phyloP scores from a whole-genome alignment of 2,888 invertebrate species.

The Dinocampus coccinellae region DNA sequence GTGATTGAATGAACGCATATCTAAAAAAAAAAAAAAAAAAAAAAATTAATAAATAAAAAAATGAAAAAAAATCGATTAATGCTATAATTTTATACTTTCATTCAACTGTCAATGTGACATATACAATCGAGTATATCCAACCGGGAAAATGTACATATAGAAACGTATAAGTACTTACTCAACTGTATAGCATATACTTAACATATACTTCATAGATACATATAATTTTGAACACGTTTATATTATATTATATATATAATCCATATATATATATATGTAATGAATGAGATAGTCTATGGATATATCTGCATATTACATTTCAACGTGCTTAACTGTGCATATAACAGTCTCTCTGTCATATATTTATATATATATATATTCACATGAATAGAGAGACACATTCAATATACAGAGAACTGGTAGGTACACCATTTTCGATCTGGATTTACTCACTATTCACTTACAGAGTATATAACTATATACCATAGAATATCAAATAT shows the following conservation, averaged over 20 bases:
- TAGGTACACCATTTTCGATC: constrained; percentile 15
- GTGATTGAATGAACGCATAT: neutral
- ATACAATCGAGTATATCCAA: neutral
- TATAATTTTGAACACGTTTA: neutral
- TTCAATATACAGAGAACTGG: constrained; percentile 17
- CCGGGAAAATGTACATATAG: neutral
- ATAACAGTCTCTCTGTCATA: too few relatives aligned
- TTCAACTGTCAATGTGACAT: neutral
- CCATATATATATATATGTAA: neutral
- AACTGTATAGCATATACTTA: neutral
- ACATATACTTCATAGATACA: constrained; percentile 8
- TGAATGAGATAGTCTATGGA: neutral
- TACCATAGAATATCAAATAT: neutral
- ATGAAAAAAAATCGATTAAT: neutral
- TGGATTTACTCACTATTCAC: neutral
- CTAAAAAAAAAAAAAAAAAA: too few relatives aligned
- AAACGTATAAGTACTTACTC: too few relatives aligned
- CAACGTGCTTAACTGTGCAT: constrained; percentile 41
- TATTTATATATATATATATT: constrained; percentile 44
- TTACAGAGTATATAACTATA: neutral
- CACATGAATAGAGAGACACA: constrained; percentile 40
- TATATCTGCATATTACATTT: constrained; percentile 32
- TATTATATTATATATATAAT: constrained; percentile 4
- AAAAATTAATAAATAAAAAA: neutral
- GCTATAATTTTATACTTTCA: neutral